Conservation (phyloP, 35 echinoderm and acorn worm genomes). For the Lytechinus pictus region DNA sequence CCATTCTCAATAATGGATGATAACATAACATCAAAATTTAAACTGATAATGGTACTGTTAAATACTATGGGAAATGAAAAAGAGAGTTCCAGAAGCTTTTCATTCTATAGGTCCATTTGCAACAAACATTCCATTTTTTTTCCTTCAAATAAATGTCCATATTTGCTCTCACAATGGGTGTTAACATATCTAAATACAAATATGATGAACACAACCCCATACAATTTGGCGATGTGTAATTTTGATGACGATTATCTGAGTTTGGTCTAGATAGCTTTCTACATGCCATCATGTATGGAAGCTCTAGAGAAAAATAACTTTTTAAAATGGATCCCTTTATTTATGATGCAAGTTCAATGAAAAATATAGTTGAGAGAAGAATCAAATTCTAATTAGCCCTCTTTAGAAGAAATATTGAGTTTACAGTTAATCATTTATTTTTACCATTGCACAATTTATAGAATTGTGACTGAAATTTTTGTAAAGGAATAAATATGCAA, state of each 20-base stretch:
- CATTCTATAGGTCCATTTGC: neutral
- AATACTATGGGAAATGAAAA: no score
- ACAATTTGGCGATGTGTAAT: no score
- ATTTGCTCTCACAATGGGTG: neutral
- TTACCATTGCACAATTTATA: neutral
- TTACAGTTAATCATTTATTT: neutral
- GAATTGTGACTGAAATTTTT: neutral
- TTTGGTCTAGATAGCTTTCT: no score
- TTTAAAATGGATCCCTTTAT: neutral
- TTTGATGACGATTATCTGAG: no score
- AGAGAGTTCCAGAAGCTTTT: neutral
- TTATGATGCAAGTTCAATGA: neutral
- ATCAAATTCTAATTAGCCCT: neutral
- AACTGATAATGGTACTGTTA: no score
- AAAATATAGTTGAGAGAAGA: no score
- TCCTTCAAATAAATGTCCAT: neutral
- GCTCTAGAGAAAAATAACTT: no score
- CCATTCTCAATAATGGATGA: neutral
- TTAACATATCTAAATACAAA: neutral
- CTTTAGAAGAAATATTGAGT: neutral
- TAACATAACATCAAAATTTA: neutral
- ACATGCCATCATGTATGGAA: no score
- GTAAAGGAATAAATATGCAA: neutral
- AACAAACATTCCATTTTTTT: neutral
- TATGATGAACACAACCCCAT: neutral